Conservation (phyloP, 1,140 invertebrate species). For the Drosophila nigromelanica region DNA sequence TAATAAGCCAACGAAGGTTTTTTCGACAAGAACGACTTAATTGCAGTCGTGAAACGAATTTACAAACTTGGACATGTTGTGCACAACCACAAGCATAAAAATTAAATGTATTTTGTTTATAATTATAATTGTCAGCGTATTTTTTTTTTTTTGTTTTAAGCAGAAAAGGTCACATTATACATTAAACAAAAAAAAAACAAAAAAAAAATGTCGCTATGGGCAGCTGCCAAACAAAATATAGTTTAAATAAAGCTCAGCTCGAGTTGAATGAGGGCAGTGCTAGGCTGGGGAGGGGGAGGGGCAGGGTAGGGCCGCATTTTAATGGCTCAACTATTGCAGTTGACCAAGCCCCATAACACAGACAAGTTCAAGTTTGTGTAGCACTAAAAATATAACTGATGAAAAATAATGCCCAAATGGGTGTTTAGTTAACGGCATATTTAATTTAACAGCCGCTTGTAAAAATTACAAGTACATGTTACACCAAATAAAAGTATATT, state of each 20-base stretch:
- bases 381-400: not conserved
- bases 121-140: slow-evolving; percentile 73
- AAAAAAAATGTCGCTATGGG: slow-evolving; percentile 35
- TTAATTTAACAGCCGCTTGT: not conserved
- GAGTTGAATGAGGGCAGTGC: not conserved
- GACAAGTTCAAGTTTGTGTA: slow-evolving; percentile 69
- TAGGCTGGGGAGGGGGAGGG: not conserved
- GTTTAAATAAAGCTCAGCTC: not conserved
- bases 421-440: slow-evolving; percentile 65
- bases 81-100: slow-evolving; percentile 47
- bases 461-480: not conserved
- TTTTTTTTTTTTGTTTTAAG: slow-evolving; percentile 18
- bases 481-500: not conserved
- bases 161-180: slow-evolving; percentile 65
- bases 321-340: slow-evolving; percentile 29
- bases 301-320: slow-evolving; percentile 4
- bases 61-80: slow-evolving; percentile 51
- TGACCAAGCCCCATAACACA: slow-evolving; percentile 17
- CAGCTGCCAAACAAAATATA: slow-evolving; percentile 23
- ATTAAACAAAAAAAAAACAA: slow-evolving; percentile 72
- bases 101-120: slow-evolving; percentile 74
- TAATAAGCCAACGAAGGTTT: slow-evolving; percentile 68
- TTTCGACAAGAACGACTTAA: slow-evolving; percentile 67
- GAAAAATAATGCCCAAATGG: slow-evolving; percentile 43
- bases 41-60: slow-evolving; percentile 48